Base-by-base conservation (phyloP, 1,140 invertebrate genomes). In the Heliconius hewitsoni region DNA sequence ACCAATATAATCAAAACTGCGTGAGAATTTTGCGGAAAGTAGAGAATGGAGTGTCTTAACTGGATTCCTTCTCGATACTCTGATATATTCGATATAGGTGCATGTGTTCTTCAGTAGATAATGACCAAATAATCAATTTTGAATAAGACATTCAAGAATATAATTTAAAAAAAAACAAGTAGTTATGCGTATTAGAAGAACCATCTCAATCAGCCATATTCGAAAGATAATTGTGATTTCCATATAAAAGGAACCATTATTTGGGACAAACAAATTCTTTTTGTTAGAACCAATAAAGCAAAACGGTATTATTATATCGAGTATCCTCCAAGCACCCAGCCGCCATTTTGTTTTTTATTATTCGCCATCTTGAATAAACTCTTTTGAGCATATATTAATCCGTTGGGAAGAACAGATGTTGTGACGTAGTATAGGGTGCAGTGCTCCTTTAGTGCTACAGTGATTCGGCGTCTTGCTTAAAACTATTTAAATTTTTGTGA, bases 271-370 rank as follows among this genome's bases (percentile, higher is more conserved):
- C 18, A 71, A 66, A 73, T 23, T 71, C 76, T 75, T 77, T 46
- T 50, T 76, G 80, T 83, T 80, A 78, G 71, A 78, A 77, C 75
- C 73, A 71, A 71, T 77, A 78, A 84, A 81, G 60, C 11, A 66
- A 71, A 72, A 34, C 77, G 73, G 60, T 66, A 66, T 66, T 50
- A 80, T 83, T 84, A 77, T 81, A 73, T 82, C 76, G 77, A 74
- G 78, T 82, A 78, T 82, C 81, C 77, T 81, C 74, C 1, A 60
- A 74, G 90, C 90, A 91, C 91, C 91, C 86, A 90, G 81, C 84
- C 83, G 90, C 91, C 91, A 93, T 93, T 80, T 92, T 91, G 86
- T 71, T 81, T 85, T 87, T 86, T 81, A 87, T 90, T 87, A 89
- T 88, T 81, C 87, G 86, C 86, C 86, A 88, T 90, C 79, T 87